phyloP scores from a whole-genome alignment of 2,888 invertebrate genomes.

The Apantesis nais region DNA sequence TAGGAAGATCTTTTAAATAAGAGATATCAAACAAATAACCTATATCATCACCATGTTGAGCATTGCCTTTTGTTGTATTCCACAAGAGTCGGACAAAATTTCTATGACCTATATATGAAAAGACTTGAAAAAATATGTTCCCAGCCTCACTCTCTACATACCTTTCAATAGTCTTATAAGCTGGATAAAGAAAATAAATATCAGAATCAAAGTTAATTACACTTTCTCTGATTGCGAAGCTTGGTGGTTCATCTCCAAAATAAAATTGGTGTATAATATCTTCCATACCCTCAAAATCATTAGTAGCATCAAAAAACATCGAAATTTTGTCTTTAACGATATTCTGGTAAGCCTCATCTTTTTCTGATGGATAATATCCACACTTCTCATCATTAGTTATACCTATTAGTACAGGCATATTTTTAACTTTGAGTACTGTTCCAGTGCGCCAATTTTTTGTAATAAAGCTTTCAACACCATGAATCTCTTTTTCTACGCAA shows the following conservation, averaged over 20 bases:
- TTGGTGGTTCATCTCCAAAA: constrained; percentile 54
- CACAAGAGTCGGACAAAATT: background rate
- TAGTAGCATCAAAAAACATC: constrained; percentile 37
- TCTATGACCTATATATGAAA: constrained; percentile 49
- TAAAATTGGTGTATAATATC: constrained; percentile 55
- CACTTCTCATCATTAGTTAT: constrained; percentile 46
- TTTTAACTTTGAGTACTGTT: constrained; percentile 9
- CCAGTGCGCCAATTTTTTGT: constrained; percentile 10
- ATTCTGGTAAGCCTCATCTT: constrained; percentile 41
- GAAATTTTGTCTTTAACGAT: constrained; percentile 30
- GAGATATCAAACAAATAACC: constrained; percentile 62
- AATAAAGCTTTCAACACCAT: constrained; percentile 18
- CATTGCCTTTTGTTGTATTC: background rate
- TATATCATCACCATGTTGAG: constrained; percentile 61
- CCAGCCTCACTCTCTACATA: constrained; percentile 48
- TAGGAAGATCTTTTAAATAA: constrained; percentile 21
- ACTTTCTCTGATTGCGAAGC: constrained; percentile 31
- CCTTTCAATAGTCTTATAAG: constrained; percentile 53
- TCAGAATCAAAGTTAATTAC: constrained; percentile 60
- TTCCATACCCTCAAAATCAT: constrained; percentile 38
- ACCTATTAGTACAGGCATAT: constrained; percentile 13
- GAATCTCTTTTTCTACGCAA: constrained; percentile 21
- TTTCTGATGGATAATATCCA: constrained; percentile 23
- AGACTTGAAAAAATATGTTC: constrained; percentile 61
- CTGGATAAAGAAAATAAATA: constrained; percentile 54